Base-by-base conservation (phyloP, 2,888 invertebrate genomes). In the Lottia scabra region DNA sequence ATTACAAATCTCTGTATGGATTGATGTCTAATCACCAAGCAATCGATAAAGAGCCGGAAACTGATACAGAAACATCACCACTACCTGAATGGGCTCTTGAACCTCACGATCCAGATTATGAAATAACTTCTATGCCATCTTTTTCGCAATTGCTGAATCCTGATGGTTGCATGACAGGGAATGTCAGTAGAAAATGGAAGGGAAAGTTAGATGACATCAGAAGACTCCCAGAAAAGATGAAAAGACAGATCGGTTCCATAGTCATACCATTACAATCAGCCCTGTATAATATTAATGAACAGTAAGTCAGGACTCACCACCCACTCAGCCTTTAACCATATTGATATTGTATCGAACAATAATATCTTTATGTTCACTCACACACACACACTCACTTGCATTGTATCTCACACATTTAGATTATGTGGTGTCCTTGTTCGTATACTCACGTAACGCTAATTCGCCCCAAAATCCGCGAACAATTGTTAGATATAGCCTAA, bases 221-320 rank as follows among this genome's bases (percentile, higher is more conserved):
- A 63, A 76, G 77, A 16, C 78, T 83, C 6, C 81, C 81, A 8
- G 73, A 78, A 27, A 77, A 77, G 15, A 78, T 73, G 70, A 71
- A 78, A 38, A 75, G 74, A n/a, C 75, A 81, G 56, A 68, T 81
- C 26, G 84, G 83, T 5, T 78, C 81, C 26, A 85, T 85, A 44
- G 72, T 85, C 23, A 74, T 85, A 38, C 85, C 85, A 1, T 70
- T 67, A 23, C 73, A 78, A 13, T 68, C 68, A 16, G 72, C 75
- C 19, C 76, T 75, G 10, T 84, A 77, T 74, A 80, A 80, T 45
- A 80, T 83, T 13, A 74, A 72, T 46, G 77, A 77, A 23, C 78
- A 78, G 84, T 84, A 67, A 73, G 76, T 72, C 8, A 38, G 5
- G 10, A 10, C 38, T 38, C 10, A 5, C 8, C 10, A 38, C 30